Conservation (phyloP, 2,113 vertebrate genomes). For the Tonatia bakeri region DNA sequence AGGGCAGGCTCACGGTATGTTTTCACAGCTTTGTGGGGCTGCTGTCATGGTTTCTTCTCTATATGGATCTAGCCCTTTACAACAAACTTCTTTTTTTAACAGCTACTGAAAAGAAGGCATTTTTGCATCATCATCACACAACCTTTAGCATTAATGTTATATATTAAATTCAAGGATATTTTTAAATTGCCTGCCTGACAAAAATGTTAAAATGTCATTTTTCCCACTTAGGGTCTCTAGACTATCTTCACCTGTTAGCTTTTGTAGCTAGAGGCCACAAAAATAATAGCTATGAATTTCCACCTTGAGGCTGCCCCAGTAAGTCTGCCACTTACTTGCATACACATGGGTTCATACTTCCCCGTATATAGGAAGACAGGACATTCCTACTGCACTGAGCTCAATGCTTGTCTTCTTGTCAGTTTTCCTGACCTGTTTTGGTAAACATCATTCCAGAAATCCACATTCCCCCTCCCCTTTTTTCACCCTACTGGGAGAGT, state of each 20-base stretch:
- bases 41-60: slow-evolving; percentile 75
- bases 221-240: slow-evolving; percentile 46
- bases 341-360: neutral
- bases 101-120: slow-evolving; percentile 54
- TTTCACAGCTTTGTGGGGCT: slow-evolving; percentile 71
- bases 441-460: neutral
- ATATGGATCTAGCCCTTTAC: slow-evolving; percentile 58
- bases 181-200: slow-evolving; percentile 73
- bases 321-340: neutral
- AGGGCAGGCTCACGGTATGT: slow-evolving; percentile 72
- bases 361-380: neutral
- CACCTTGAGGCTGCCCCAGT: neutral
- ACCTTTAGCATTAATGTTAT: slow-evolving; percentile 76
- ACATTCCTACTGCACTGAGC: neutral
- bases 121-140: slow-evolving; percentile 59
- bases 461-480: neutral
- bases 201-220: slow-evolving; percentile 61
- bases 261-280: slow-evolving; percentile 67
- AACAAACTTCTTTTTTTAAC: slow-evolving; percentile 58
- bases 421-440: neutral
- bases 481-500: neutral
- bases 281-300: slow-evolving; percentile 56
- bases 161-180: slow-evolving; percentile 70
- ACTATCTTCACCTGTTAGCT: slow-evolving; percentile 62
- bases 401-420: neutral